These are phyloP conservation scores for Triops cancriformis DNA, from an alignment of 1,140 invertebrate genomes.

Conservation along the genomic window DNA sequence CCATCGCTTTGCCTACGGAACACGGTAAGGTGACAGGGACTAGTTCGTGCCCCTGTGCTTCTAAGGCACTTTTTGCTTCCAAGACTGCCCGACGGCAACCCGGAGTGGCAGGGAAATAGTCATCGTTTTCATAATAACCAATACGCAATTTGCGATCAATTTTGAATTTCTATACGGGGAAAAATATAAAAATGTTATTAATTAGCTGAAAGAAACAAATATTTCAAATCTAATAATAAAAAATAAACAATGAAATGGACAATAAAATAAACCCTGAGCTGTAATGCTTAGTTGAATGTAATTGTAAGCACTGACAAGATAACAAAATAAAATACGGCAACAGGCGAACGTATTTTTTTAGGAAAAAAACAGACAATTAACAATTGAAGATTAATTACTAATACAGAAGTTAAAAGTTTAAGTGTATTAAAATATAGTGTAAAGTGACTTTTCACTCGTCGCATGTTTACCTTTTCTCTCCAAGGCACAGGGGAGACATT, in stretches of 20 bases:
- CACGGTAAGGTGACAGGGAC: slow-evolving; percentile 32
- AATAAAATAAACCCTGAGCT: too few species aligned
- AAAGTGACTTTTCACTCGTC: not conserved
- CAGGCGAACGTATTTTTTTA: too few species aligned
- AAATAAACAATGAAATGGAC: too few species aligned
- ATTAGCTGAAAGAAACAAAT: not conserved
- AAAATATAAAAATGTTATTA: not conserved
- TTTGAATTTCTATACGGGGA: slow-evolving; percentile 18
- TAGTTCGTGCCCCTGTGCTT: slow-evolving; percentile 35
- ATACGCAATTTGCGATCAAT: slow-evolving; percentile 33
- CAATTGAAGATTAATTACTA: too few species aligned
- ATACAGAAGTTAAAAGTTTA: too few species aligned
- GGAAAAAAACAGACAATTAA: too few species aligned
- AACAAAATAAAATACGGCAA: too few species aligned
- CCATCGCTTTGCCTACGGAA: not conserved
- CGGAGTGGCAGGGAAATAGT: slow-evolving; percentile 36
- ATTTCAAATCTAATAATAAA: too few species aligned
- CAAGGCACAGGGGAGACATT: slow-evolving; percentile 30
- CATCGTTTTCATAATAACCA: slow-evolving; percentile 38
- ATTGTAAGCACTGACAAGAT: too few species aligned
- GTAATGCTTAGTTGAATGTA: too few species aligned
- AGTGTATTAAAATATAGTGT: too few species aligned
- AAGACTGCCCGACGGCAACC: slow-evolving; percentile 36
- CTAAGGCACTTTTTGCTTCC: slow-evolving; percentile 34
- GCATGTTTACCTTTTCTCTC: slow-evolving; percentile 28